Conservation (phyloP, 2,888 invertebrate species). For the Thymelicus sylvestris region DNA sequence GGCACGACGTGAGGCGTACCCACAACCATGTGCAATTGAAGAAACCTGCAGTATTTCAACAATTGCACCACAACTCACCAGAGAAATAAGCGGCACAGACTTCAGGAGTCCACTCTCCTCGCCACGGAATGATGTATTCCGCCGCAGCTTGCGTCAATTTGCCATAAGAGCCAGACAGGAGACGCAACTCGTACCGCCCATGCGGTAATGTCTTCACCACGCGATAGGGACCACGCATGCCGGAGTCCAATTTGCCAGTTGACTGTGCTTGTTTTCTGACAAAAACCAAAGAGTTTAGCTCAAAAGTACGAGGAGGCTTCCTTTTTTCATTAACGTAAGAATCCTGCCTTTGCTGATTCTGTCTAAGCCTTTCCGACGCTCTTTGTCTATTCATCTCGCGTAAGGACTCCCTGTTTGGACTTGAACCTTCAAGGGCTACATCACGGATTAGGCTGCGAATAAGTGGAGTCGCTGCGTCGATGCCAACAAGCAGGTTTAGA, state of each 20-base stretch:
- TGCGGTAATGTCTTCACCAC: slow-evolving; percentile 36
- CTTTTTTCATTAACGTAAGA: slow-evolving; percentile 20
- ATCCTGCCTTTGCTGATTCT: slow-evolving; percentile 23
- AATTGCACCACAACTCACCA: not conserved
- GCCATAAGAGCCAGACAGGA: slow-evolving; percentile 38
- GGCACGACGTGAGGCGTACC: slow-evolving; percentile 4
- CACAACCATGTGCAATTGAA: not conserved
- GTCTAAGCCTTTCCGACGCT: slow-evolving; percentile 8
- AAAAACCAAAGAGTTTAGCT: not conserved
- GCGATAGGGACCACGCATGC: slow-evolving; percentile 40
- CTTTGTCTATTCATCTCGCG: too few relatives aligned
- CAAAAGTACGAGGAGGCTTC: slow-evolving; percentile 19
- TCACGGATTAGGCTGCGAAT: too few relatives aligned
- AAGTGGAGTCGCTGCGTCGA: too few relatives aligned
- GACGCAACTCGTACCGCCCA: slow-evolving; percentile 35
- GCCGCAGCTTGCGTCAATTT: slow-evolving; percentile 40
- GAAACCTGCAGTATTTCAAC: not conserved
- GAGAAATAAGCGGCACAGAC: not conserved
- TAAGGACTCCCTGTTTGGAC: too few relatives aligned
- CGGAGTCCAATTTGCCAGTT: slow-evolving; percentile 36
- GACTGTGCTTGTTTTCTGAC: slow-evolving; percentile 30
- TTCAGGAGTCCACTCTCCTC: slow-evolving; percentile 15
- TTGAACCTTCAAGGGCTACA: too few relatives aligned
- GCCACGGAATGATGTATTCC: slow-evolving; percentile 34
- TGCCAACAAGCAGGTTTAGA: not conserved